Conservation (phyloP, 2,113 vertebrate genomes). For the Sinocyclocheilus maitianheensis region DNA sequence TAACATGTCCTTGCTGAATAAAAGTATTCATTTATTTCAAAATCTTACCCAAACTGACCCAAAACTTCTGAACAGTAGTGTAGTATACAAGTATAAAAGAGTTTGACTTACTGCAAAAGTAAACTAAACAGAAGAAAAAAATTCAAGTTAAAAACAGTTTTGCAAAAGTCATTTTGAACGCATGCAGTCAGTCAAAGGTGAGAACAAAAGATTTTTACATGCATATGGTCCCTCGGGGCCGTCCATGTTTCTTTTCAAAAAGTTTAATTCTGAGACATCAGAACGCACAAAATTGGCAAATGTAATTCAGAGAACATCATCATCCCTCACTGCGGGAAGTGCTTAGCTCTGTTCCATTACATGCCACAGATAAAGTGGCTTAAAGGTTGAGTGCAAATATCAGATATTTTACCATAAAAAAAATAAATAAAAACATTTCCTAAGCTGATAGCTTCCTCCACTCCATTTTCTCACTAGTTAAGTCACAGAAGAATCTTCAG, state of each 20-base stretch:
- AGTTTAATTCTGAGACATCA: neutral
- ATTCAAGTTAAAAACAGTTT: neutral
- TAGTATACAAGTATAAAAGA: neutral
- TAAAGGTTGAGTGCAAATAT: slow-evolving; percentile 54
- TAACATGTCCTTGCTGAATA: neutral
- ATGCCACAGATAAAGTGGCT: slow-evolving; percentile 56
- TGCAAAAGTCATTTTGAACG: neutral
- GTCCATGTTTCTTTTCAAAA: neutral
- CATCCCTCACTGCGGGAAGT: slow-evolving; percentile 35
- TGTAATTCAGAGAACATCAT: neutral
- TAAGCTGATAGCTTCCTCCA: neutral
- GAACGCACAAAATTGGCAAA: neutral
- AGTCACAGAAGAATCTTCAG: neutral
- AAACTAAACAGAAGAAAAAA: neutral
- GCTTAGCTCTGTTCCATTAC: slow-evolving; percentile 56
- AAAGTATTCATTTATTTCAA: neutral
- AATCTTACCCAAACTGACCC: too few species aligned
- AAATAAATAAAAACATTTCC: slow-evolving; percentile 20
- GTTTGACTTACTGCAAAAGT: neutral
- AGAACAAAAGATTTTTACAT: neutral
- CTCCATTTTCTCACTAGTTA: neutral
- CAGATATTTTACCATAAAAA: slow-evolving; percentile 64
- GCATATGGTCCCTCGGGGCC: neutral
- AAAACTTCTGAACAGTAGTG: too few species aligned
- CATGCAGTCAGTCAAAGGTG: neutral